Evolutionary conservation across 2,113 vertebrate species (phyloP).

Genomic region (Aythya baeri): DNA sequence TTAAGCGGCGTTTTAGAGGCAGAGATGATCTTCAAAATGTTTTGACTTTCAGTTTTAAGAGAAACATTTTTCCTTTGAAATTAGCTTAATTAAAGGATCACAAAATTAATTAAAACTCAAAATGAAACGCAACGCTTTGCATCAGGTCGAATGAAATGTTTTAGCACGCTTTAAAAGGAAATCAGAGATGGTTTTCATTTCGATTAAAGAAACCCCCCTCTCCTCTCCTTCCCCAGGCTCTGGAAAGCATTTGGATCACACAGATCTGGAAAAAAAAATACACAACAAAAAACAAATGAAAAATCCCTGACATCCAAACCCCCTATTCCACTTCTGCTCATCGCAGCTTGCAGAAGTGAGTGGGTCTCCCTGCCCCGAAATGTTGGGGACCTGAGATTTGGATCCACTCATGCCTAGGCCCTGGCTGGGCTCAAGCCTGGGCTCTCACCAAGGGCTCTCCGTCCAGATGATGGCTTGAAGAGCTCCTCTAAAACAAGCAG

Average conservation of each 20-base stretch:
- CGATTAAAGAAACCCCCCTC: background rate
- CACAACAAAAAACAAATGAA: too few species aligned
- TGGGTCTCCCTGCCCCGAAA: background rate
- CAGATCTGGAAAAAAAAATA: background rate
- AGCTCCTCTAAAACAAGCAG: background rate
- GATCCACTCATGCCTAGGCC: background rate
- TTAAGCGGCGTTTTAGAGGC: background rate
- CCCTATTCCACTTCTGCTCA: background rate
- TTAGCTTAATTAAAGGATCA: constrained; percentile 62
- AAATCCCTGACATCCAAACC: background rate
- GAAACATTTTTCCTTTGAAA: constrained; percentile 38
- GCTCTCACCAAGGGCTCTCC: background rate
- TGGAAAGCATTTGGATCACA: background rate
- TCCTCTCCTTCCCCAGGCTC: background rate
- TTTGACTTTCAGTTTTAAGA: constrained; percentile 26
- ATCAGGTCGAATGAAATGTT: background rate
- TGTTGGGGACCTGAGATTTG: background rate
- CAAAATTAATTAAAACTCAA: constrained; percentile 54
- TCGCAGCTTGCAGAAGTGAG: background rate
- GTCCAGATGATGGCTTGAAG: background rate
- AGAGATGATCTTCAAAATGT: constrained; percentile 34
- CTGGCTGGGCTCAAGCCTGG: background rate
- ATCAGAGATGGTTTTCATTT: constrained; percentile 36
- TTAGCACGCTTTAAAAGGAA: constrained; percentile 7
- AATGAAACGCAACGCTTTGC: constrained; percentile 1